A percentile compares a stretch with the other conserved stretches of the same genome.
phyloP scores from a whole-genome alignment of 1,140 invertebrate species.

The Drosophila eugracilis region DNA sequence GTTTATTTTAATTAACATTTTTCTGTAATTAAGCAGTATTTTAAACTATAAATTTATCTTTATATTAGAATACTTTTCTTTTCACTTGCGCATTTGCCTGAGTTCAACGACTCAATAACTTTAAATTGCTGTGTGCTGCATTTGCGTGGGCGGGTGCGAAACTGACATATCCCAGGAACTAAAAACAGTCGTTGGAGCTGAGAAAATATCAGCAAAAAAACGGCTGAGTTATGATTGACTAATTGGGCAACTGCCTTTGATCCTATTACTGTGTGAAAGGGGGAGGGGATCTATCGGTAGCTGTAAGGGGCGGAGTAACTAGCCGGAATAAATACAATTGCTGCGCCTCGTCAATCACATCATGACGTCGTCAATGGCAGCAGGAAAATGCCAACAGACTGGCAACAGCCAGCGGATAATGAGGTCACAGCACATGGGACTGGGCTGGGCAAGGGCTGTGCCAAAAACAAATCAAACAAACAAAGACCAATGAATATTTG shows the following conservation, averaged over 20 bases:
- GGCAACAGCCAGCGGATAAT: slow-evolving; percentile 36
- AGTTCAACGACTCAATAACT: slow-evolving; percentile 50
- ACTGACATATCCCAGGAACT: slow-evolving; percentile 7
- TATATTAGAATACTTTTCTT: slow-evolving; percentile 39
- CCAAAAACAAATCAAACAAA: slow-evolving; percentile 45
- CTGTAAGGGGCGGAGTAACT: background rate
- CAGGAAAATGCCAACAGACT: slow-evolving; percentile 20
- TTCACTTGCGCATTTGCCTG: slow-evolving; percentile 12
- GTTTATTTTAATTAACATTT: background rate
- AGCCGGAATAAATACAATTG: slow-evolving; percentile 26
- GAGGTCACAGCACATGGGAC: slow-evolving; percentile 58
- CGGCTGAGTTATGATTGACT: slow-evolving; percentile 42
- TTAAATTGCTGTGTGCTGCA: slow-evolving; percentile 5
- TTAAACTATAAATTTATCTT: background rate
- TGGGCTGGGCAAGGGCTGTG: slow-evolving; percentile 52
- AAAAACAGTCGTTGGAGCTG: slow-evolving; percentile 30
- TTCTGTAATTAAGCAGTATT: background rate
- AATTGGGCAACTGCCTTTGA: slow-evolving; percentile 48
- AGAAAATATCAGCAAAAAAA: slow-evolving; percentile 10
- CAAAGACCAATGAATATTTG: slow-evolving; percentile 47
- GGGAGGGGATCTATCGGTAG: slow-evolving; percentile 3
- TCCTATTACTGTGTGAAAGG: slow-evolving; percentile 59
- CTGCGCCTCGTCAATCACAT: slow-evolving; percentile 52
- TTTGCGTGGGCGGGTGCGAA: slow-evolving; percentile 9
- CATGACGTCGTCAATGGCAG: slow-evolving; percentile 59